Conservation (phyloP, 2,113 vertebrate species). For the Polypterus bichir region DNA sequence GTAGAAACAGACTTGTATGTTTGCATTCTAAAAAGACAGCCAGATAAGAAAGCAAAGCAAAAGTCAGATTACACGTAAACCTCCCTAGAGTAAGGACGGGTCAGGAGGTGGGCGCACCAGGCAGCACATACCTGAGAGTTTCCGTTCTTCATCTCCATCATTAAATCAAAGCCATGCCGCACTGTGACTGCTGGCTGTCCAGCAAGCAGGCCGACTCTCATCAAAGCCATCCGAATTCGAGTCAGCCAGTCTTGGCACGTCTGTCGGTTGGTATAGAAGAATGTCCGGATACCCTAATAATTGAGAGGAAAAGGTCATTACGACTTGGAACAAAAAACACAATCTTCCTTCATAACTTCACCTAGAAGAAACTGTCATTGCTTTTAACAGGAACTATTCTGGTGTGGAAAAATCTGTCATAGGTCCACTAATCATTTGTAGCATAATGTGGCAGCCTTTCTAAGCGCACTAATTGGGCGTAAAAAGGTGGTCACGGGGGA, state of each 20-base stretch:
- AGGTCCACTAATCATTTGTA: too few relatives aligned
- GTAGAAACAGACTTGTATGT: too few relatives aligned
- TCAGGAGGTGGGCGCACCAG: too few relatives aligned
- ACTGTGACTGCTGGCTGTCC: constrained; percentile 92
- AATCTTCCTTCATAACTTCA: not conserved
- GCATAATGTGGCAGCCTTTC: too few relatives aligned
- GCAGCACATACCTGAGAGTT: constrained; percentile 56
- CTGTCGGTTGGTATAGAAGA: constrained; percentile 95
- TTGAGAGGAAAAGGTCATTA: not conserved
- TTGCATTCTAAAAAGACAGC: too few relatives aligned
- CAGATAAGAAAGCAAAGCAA: too few relatives aligned
- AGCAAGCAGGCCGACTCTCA: constrained; percentile 89
- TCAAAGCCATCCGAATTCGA: constrained; percentile 84
- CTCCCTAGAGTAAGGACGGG: too few relatives aligned
- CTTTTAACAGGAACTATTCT: not conserved
- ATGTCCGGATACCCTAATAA: constrained; percentile 80
- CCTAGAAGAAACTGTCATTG: not conserved
- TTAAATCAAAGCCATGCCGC: constrained; percentile 88
- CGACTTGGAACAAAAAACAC: not conserved
- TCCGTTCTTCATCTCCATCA: constrained; percentile 85
- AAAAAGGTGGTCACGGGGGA: too few relatives aligned
- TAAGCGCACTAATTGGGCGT: too few relatives aligned
- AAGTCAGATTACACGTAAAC: too few relatives aligned
- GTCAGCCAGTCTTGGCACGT: constrained; percentile 97
- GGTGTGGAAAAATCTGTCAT: not conserved